Evolutionary conservation across 2,113 vertebrate species (phyloP).

Genomic region (Climacteris rufus): DNA sequence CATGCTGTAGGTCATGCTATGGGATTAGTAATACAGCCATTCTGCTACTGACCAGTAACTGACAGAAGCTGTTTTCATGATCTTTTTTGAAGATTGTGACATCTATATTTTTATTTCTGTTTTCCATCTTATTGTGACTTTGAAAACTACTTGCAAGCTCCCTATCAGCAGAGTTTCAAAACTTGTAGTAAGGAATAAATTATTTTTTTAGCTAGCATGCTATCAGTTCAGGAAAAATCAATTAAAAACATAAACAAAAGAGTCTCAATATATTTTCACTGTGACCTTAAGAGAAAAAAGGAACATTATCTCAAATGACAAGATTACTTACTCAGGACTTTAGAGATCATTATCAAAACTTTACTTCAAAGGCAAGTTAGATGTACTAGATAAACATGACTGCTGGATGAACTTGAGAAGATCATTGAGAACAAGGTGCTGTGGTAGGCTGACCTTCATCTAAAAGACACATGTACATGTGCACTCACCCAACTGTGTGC

Average conservation of each 20-base stretch:
- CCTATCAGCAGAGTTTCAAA: background rate
- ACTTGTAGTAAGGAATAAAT: background rate
- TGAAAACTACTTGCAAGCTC: background rate
- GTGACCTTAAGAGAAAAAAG: background rate
- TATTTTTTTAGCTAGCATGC: background rate
- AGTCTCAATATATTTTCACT: background rate
- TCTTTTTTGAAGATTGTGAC: background rate
- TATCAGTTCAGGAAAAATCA: background rate
- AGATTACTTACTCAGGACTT: background rate
- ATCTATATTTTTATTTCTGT: background rate
- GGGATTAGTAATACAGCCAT: background rate
- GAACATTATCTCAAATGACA: background rate
- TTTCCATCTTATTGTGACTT: background rate
- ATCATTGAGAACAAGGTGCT: background rate
- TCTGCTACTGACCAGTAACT: background rate
- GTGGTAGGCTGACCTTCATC: background rate
- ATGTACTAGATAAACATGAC: background rate
- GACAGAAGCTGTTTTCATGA: background rate
- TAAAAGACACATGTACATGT: background rate
- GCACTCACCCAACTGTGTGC: rapidly evolving
- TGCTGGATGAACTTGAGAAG: background rate
- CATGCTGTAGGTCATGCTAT: background rate
- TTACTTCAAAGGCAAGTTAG: background rate
- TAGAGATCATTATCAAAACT: background rate
- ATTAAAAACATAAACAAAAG: background rate